Conservation (phyloP, 2,888 invertebrate species). For the Chymomyza amoena region DNA sequence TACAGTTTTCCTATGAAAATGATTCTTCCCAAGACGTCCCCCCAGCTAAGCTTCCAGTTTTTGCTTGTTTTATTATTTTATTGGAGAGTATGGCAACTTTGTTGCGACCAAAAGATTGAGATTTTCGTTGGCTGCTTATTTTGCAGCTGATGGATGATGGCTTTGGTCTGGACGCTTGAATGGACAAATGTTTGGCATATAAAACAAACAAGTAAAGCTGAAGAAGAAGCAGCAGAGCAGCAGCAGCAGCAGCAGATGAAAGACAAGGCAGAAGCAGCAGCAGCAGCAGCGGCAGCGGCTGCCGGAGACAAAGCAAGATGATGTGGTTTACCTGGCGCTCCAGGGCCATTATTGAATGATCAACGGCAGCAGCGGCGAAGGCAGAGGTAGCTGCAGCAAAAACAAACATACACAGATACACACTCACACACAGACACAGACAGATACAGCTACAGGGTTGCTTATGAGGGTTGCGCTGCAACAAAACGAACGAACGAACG, state of each 20-base stretch:
- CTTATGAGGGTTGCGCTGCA: slow-evolving; percentile 42
- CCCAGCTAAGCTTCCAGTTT: too few species aligned
- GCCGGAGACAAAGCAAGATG: slow-evolving; percentile 20
- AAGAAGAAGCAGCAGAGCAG: slow-evolving; percentile 6
- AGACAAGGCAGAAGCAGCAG: slow-evolving; percentile 21
- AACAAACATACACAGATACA: slow-evolving; percentile 33
- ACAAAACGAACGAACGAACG: neutral
- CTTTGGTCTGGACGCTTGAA: slow-evolving; percentile 30
- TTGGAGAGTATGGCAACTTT: neutral
- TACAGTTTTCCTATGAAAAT: too few species aligned
- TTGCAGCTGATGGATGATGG: slow-evolving; percentile 33
- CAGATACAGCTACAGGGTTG: neutral
- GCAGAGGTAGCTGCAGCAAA: slow-evolving; percentile 23
- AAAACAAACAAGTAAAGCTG: slow-evolving; percentile 21
- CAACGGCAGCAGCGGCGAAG: slow-evolving; percentile 23
- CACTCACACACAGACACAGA: slow-evolving; percentile 7
- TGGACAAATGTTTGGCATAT: slow-evolving; percentile 27
- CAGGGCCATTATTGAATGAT: slow-evolving; percentile 60
- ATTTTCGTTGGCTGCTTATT: neutral
- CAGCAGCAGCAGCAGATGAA: slow-evolving; percentile 4
- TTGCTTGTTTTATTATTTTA: too few species aligned
- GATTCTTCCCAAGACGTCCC: too few species aligned
- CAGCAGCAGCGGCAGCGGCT: neutral
- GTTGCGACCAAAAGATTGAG: neutral
- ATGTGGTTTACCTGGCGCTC: slow-evolving; percentile 64